Conservation (phyloP, 2,797 vertebrate genomes). For the Serranus cabrilla region DNA sequence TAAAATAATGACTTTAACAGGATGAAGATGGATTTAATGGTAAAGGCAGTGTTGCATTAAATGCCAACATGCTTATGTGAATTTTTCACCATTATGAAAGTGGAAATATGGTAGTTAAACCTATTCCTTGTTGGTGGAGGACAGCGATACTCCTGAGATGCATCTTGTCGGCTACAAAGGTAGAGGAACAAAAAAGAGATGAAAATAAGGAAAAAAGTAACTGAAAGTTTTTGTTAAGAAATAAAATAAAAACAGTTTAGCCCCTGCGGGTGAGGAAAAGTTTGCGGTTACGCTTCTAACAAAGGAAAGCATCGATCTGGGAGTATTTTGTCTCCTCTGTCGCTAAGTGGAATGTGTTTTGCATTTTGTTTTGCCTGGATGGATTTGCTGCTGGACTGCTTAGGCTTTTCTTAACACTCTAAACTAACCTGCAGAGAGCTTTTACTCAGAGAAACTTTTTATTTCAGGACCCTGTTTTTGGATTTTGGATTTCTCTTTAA, state of each 20-base stretch:
- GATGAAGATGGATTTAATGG: background rate
- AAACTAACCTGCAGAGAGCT: slow-evolving; percentile 52
- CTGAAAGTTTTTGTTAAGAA: slow-evolving; percentile 49
- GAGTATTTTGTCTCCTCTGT: slow-evolving; percentile 52
- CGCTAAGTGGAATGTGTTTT: slow-evolving; percentile 48
- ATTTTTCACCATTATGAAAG: background rate
- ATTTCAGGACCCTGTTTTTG: slow-evolving; percentile 45
- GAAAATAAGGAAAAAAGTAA: slow-evolving; percentile 12
- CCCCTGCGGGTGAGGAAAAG: slow-evolving; percentile 48
- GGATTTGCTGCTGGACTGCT: slow-evolving; percentile 52
- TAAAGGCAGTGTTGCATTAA: background rate
- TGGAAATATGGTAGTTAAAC: slow-evolving; percentile 23
- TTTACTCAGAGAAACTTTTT: slow-evolving; percentile 36
- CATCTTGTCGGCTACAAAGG: slow-evolving; percentile 36
- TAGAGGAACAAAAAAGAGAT: slow-evolving; percentile 24
- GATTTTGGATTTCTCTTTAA: slow-evolving; percentile 62
- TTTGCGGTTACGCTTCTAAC: slow-evolving; percentile 61
- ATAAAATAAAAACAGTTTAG: slow-evolving; percentile 43
- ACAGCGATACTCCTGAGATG: slow-evolving; percentile 47
- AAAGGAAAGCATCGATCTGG: slow-evolving; percentile 61
- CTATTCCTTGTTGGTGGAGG: slow-evolving; percentile 27
- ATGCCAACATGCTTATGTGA: slow-evolving; percentile 1
- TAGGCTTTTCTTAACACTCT: slow-evolving; percentile 48
- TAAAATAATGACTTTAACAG: background rate
- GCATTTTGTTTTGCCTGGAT: slow-evolving; percentile 55